Evolutionary conservation across 1,140 invertebrate species (phyloP), one percentile per base, ranked within the genome.

Genomic region (Halesus radiatus): DNA sequence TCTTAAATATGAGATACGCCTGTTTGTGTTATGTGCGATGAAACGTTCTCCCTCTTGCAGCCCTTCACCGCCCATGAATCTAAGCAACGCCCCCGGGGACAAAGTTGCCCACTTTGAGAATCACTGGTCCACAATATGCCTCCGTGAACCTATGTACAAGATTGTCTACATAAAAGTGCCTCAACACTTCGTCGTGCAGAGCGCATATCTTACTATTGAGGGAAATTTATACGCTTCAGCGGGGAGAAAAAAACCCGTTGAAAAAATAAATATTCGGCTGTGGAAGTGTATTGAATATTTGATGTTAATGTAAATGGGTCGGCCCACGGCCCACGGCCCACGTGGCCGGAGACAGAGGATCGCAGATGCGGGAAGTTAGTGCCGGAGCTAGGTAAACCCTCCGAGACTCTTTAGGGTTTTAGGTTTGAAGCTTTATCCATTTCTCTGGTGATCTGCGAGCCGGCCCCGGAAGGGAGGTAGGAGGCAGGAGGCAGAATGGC

Each of bases 301-400:
- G 72, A 81, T 81, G 72, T 53, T 75, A 78, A 81, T 81, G 80
- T 81, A 81, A 81, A 79, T 81, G 76, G 80, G 80, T 81, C 77
- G 76, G 80, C 66, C 70, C 76, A 20, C 68, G 53, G n/a, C n/a
- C n/a, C n/a, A n/a, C 77, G 76, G 80, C 66, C 70, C 76, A 20
- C 68, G 53, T 74, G 22, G n/a, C 54, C 37, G 79, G 74, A 78
- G 80, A 74, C 76, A 66, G 56, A 60, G 26, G 37, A 45, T 45
- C 54, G 18, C 80, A 81, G 77, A 78, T 81, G 80, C 66, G 72
- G 37, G 80, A 64, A 54, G 73, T 76, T 79, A 66, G 72, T 79
- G 77, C 16, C 16, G 37, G 32, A 7, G n/a, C 32, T 6, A 7
- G 37, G 37, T 60, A 32, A 60, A 29, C 74, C 74, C 68, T 52